Evolutionary conservation across 2,113 vertebrate species (phyloP).

Genomic region (Thunnus maccoyii): DNA sequence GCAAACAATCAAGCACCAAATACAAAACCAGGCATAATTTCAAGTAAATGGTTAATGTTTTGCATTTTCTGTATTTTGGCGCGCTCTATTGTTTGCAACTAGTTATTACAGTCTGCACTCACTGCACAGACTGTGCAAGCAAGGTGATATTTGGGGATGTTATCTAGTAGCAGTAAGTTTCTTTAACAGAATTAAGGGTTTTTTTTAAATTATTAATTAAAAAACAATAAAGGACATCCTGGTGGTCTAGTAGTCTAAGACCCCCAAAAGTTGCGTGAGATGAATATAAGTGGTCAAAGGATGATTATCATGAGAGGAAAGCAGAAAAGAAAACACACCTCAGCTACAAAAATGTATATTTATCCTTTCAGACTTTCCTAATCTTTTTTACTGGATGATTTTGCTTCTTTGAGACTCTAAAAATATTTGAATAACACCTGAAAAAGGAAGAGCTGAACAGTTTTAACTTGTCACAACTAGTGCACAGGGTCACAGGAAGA

Average conservation of each 20-base stretch:
- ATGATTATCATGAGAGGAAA: too few species aligned
- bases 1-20: too few species aligned
- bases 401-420: background rate
- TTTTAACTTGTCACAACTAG: too few species aligned
- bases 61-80: constrained; percentile 41
- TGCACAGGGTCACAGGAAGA: too few species aligned
- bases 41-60: background rate
- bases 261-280: too few species aligned
- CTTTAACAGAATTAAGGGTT: background rate
- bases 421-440: background rate
- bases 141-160: background rate
- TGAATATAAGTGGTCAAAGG: too few species aligned
- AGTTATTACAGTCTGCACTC: constrained; percentile 42
- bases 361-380: background rate
- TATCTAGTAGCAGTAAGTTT: background rate
- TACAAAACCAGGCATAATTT: background rate
- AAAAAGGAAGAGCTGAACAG: too few species aligned
- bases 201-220: background rate
- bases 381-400: background rate
- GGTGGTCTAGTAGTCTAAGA: too few species aligned
- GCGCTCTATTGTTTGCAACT: constrained; percentile 51
- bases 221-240: too few species aligned
- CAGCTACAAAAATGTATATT: too few species aligned
- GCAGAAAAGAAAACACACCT: too few species aligned
- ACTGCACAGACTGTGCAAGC: background rate